Conservation (phyloP, 2,797 vertebrate genomes). For the Microhierax caerulescens region DNA sequence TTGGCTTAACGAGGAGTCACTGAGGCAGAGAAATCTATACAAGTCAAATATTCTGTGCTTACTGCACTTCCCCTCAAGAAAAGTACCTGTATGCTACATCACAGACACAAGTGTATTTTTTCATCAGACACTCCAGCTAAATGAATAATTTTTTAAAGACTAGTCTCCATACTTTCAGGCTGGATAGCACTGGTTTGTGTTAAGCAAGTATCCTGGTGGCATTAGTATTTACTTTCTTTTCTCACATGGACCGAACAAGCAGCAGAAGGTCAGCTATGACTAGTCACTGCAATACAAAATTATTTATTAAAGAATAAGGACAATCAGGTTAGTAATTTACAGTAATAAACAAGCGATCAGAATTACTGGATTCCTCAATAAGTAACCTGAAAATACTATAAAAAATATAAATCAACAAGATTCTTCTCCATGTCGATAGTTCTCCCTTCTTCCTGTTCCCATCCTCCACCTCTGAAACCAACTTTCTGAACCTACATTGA, state of each 20-base stretch:
- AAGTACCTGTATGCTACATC: background rate
- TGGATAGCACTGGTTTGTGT: background rate
- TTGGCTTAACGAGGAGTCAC: background rate
- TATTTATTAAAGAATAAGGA: background rate
- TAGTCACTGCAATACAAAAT: background rate
- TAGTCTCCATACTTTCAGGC: background rate
- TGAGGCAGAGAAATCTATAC: background rate
- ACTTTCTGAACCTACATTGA: background rate
- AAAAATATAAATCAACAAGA: background rate
- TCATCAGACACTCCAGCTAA: background rate
- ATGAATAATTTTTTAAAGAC: background rate
- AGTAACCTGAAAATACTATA: background rate
- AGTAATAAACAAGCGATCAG: background rate
- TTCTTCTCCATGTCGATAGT: background rate
- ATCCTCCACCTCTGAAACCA: background rate
- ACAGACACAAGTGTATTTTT: background rate
- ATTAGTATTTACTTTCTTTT: background rate
- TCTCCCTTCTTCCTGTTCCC: background rate
- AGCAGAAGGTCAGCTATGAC: background rate
- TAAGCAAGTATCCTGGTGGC: background rate
- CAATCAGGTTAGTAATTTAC: background rate
- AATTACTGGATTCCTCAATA: background rate
- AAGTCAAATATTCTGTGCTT: background rate
- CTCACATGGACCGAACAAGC: background rate
- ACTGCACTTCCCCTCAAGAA: background rate